Evolutionary conservation across 2,797 vertebrate species (phyloP).

Genomic region (Dryobates pubescens): DNA sequence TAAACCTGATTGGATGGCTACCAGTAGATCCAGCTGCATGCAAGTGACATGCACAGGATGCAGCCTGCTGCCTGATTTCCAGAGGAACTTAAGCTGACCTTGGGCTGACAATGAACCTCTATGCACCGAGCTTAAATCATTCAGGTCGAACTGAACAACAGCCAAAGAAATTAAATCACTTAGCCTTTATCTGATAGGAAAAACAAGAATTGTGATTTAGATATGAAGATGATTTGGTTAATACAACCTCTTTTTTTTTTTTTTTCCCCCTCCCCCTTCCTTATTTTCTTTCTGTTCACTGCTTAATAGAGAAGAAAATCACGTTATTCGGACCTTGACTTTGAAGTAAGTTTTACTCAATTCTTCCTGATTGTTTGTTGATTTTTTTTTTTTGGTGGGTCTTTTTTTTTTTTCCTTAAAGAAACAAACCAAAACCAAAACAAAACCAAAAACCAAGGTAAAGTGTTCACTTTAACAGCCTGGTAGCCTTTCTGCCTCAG

Average conservation of each 20-base stretch:
- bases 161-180: background rate
- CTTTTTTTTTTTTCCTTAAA: too few species aligned
- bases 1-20: background rate
- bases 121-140: conserved; percentile 21
- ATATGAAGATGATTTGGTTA: conserved; percentile 47
- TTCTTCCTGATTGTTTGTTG: conserved; percentile 60
- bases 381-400: conserved; percentile 16
- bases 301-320: conserved; percentile 97
- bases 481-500: conserved; percentile 14
- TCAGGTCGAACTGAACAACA: background rate
- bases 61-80: background rate
- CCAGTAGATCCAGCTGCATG: background rate
- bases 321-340: conserved; percentile 98
- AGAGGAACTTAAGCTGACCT: background rate
- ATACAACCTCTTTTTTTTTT: conserved; percentile 70
- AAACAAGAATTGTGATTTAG: conserved; percentile 43
- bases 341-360: conserved; percentile 91
- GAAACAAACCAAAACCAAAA: too few species aligned
- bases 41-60: background rate
- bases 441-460: conserved; percentile 18
- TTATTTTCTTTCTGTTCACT: conserved; percentile 59
- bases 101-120: background rate
- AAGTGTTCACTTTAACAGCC: conserved; percentile 25
- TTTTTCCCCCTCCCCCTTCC: background rate
- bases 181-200: conserved; percentile 2